Evolutionary conservation across 2,113 vertebrate species (phyloP).

Genomic region (Cavia porcellus): DNA sequence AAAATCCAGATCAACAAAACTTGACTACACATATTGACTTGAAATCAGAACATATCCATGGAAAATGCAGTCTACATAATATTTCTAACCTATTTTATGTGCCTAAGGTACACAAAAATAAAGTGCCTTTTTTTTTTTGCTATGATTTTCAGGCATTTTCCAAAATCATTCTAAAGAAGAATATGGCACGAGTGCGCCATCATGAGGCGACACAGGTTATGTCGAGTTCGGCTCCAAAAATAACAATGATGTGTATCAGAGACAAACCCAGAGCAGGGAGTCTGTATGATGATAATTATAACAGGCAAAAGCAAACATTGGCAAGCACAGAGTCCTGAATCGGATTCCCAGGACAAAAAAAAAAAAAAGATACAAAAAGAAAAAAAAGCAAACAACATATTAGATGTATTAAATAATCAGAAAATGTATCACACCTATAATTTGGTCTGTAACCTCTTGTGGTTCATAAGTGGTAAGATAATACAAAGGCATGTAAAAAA

Average conservation of each 20-base stretch:
- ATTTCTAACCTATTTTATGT: slow-evolving; percentile 72
- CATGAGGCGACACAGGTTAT: slow-evolving; percentile 51
- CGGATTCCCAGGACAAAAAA: too few relatives aligned
- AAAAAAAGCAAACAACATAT: background rate
- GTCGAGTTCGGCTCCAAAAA: slow-evolving; percentile 19
- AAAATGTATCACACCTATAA: background rate
- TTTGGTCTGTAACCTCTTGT: background rate
- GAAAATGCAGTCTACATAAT: slow-evolving; percentile 60
- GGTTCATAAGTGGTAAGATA: background rate
- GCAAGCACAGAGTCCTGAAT: too few relatives aligned
- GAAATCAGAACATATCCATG: slow-evolving; percentile 40
- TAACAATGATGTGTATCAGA: background rate
- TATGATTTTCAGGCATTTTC: slow-evolving; percentile 22
- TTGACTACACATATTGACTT: slow-evolving; percentile 64
- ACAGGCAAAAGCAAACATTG: background rate
- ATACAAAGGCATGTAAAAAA: background rate
- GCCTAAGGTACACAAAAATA: slow-evolving; percentile 57
- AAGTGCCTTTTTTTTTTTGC: slow-evolving; percentile 28
- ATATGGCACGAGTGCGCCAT: slow-evolving; percentile 72
- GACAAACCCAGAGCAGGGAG: background rate
- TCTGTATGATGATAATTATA: background rate
- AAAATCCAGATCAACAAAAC: slow-evolving; percentile 61
- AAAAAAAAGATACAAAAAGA: too few relatives aligned
- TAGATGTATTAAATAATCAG: slow-evolving; percentile 27
- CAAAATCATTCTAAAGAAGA: background rate